These are phyloP conservation scores for Epicauta chinensis DNA, from an alignment of 1,140 invertebrate species.

Conservation along the genomic window DNA sequence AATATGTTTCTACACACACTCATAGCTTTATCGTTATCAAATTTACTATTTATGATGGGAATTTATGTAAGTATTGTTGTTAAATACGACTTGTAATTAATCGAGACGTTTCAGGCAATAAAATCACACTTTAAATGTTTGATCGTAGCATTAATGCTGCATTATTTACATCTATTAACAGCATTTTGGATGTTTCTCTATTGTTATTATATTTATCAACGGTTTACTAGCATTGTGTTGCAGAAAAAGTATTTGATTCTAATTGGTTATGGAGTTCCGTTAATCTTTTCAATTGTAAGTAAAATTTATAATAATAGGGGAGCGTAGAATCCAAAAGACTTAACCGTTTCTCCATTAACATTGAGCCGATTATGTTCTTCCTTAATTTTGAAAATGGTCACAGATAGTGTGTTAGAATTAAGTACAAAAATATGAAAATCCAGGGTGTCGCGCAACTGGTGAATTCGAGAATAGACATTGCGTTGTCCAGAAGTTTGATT, in stretches of 20 bases:
- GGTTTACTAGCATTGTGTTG: slow-evolving; percentile 23
- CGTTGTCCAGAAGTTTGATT: too few relatives aligned
- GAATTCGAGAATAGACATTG: too few relatives aligned
- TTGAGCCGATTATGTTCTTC: too few relatives aligned
- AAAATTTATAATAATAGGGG: too few relatives aligned
- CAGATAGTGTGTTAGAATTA: too few relatives aligned
- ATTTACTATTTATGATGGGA: slow-evolving; percentile 47
- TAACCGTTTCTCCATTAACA: too few relatives aligned
- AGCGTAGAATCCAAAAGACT: too few relatives aligned
- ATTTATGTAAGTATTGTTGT: slow-evolving; percentile 42
- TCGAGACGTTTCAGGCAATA: slow-evolving; percentile 47
- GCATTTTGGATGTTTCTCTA: slow-evolving; percentile 59
- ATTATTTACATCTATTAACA: slow-evolving; percentile 61
- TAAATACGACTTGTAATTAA: slow-evolving; percentile 6
- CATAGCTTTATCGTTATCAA: slow-evolving; percentile 37
- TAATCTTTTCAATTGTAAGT: slow-evolving; percentile 13
- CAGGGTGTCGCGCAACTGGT: too few relatives aligned
- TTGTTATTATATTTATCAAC: slow-evolving; percentile 43
- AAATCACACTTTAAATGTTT: slow-evolving; percentile 54
- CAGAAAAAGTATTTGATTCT: slow-evolving; percentile 14
- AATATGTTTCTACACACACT: slow-evolving; percentile 40
- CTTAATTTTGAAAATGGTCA: too few relatives aligned
- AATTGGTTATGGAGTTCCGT: slow-evolving; percentile 12
- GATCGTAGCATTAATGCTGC: slow-evolving; percentile 55
- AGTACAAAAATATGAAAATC: too few relatives aligned